phyloP scores from a whole-genome alignment of 2,113 vertebrate species.

The Falcunculus frontatus region DNA sequence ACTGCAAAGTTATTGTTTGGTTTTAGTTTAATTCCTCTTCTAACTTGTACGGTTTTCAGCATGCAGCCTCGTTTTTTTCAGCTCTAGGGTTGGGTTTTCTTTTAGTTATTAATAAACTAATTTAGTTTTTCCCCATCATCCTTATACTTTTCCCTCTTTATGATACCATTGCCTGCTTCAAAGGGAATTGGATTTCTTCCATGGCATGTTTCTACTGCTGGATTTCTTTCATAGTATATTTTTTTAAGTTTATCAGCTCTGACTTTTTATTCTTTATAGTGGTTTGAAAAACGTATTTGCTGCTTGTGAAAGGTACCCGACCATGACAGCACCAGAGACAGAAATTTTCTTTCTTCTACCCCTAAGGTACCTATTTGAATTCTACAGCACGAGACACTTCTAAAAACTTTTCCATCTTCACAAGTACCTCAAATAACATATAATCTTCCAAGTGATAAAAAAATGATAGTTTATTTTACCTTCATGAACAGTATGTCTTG shows the following conservation, averaged over 20 bases:
- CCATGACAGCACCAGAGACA: neutral
- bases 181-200: neutral
- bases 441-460: neutral
- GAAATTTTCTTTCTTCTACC: neutral
- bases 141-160: neutral
- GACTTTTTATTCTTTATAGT: neutral
- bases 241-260: neutral
- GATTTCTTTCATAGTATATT: neutral
- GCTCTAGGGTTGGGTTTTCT: neutral
- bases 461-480: neutral
- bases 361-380: neutral
- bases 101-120: neutral
- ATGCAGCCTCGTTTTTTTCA: neutral
- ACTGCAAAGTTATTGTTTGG: slow-evolving; percentile 23
- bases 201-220: neutral
- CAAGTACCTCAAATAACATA: neutral
- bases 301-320: neutral
- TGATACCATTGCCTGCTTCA: neutral
- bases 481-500: neutral
- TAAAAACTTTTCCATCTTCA: neutral
- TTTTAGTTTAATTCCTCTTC: slow-evolving; percentile 9
- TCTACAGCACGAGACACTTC: neutral
- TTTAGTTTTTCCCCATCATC: neutral
- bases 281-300: neutral
- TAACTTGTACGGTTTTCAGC: neutral